These are phyloP conservation scores for Eidolon dupreanum DNA, from an alignment of 2,797 vertebrate species.

Conservation along the genomic window DNA sequence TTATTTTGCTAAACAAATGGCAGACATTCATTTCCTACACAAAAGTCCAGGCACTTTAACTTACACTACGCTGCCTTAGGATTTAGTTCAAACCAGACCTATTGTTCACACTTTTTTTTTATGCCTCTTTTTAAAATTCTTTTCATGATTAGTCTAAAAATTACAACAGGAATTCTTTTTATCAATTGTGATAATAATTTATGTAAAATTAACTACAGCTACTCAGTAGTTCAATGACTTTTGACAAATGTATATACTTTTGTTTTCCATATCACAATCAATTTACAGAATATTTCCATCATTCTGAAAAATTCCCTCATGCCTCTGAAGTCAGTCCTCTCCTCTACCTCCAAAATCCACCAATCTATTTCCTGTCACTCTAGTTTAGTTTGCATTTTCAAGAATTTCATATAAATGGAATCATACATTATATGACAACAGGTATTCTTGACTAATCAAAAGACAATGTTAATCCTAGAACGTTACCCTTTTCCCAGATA, in stretches of 20 bases:
- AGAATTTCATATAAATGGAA: constrained; percentile 17
- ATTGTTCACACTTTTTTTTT: not conserved
- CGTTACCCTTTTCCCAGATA: constrained; percentile 18
- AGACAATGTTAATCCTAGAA: not conserved
- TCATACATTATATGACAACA: not conserved
- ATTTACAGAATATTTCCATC: not conserved
- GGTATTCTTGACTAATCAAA: constrained; percentile 6
- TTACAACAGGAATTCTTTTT: not conserved
- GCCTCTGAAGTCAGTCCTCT: not conserved
- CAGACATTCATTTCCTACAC: not conserved
- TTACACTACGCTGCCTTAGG: not conserved
- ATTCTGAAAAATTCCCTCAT: not conserved
- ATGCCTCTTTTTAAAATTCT: not conserved
- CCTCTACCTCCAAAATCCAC: not conserved
- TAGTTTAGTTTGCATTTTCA: not conserved
- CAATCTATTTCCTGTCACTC: not conserved
- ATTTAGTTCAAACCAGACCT: not conserved
- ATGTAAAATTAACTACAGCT: not conserved
- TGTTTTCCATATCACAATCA: not conserved
- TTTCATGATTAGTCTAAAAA: constrained; percentile 21
- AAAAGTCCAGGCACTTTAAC: not conserved
- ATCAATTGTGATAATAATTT: not conserved
- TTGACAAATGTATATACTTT: not conserved
- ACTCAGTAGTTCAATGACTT: not conserved
- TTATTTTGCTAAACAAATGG: not conserved